A percentile compares a stretch with the other conserved stretches of the same genome.
Conservation (phyloP, 2,113 vertebrate species). For the Brevimyrus niger region DNA sequence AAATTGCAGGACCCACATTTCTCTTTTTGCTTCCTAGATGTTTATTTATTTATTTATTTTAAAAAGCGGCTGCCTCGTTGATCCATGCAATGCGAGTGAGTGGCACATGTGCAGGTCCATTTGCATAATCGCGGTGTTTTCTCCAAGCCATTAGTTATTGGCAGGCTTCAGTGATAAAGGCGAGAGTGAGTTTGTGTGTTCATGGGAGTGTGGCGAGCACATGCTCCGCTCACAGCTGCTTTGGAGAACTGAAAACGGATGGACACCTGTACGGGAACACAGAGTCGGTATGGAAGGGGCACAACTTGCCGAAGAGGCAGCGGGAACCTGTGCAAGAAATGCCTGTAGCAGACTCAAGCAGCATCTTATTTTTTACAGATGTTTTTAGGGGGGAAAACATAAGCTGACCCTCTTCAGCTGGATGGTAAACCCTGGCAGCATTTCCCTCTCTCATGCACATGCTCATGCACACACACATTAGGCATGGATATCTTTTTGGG, state of each 20-base stretch:
- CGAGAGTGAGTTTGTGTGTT: neutral
- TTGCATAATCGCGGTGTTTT: neutral
- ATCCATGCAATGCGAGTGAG: neutral
- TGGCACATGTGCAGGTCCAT: neutral
- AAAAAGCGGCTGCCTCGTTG: neutral
- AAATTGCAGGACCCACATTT: neutral
- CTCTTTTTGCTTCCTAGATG: neutral
- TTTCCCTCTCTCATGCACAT: neutral
- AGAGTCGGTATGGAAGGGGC: neutral
- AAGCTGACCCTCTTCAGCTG: neutral
- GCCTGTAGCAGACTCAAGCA: neutral
- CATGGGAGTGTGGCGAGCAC: neutral
- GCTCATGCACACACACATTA: neutral
- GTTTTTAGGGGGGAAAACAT: neutral
- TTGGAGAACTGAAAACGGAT: neutral
- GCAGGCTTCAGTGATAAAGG: neutral
- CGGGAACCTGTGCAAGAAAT: neutral
- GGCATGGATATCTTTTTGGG: neutral
- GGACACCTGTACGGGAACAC: neutral
- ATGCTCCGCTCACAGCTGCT: neutral
- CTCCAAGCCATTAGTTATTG: constrained; percentile 19
- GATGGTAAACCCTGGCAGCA: neutral
- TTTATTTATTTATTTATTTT: neutral
- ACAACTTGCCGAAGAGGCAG: neutral
- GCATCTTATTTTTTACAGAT: neutral